phyloP scores from a whole-genome alignment of 2,888 invertebrate species.

The Stomorhina lunata region DNA sequence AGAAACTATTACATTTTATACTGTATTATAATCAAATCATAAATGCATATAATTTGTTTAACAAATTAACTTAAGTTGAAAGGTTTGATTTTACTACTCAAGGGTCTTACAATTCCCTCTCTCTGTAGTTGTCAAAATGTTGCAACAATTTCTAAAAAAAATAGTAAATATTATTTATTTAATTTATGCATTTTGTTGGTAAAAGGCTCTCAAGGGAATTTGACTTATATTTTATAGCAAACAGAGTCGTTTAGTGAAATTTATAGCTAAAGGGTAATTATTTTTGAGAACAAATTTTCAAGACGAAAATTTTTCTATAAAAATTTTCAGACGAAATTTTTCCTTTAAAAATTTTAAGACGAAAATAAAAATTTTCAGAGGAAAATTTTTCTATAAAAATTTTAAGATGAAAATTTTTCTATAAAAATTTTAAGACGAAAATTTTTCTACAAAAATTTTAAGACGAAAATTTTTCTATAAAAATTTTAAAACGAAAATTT shows the following conservation, averaged over 20 bases:
- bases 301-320: no score
- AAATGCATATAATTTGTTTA: background rate
- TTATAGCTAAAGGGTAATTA: background rate
- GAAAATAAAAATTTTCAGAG: no score
- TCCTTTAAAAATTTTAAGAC: no score
- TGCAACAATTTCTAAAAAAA: conserved; percentile 23
- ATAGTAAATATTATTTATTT: background rate
- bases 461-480: no score
- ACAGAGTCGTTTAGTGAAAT: background rate
- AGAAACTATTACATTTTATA: background rate
- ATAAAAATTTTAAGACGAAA: no score
- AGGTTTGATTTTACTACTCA: background rate
- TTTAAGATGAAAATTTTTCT: no score
- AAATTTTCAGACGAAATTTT: no score
- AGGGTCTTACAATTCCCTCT: background rate
- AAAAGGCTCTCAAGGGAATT: background rate
- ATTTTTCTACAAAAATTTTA: no score
- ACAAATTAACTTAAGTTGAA: background rate
- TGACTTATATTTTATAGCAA: background rate
- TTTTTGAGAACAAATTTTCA: background rate
- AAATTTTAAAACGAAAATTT: no score
- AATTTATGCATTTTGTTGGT: background rate
- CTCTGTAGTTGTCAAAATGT: background rate
- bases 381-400: no score
- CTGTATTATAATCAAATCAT: background rate